Evolutionary conservation across 2,113 vertebrate genomes (phyloP), one percentile per base, ranked within the genome.

Genomic region (Zosterops japonicus): DNA sequence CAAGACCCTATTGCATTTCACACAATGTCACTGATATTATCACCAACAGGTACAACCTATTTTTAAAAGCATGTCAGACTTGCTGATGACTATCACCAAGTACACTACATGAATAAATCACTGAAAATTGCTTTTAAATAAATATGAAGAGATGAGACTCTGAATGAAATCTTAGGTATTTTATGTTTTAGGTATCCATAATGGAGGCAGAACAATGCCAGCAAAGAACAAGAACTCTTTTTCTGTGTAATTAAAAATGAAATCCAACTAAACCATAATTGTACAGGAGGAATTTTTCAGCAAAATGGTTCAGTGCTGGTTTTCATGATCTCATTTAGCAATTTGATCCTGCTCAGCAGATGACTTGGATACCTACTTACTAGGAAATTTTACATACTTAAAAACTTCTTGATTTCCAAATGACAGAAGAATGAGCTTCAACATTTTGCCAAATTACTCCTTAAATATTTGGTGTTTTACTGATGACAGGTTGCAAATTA

Each of bases 401-500:
- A 46, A 53, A 46, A n/a, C 12, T 16, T 42, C 7, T 41, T 55
- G 3, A 57, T 60, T 85, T 74, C 47, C 27, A 29, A 82, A 16
- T 6, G 16, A 57, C 36, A 41, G 35, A 81, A 44, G 27, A 81
- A 84, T 41, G 4, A 75, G 18, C 52, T 64, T 79, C 18, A 84
- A 52, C 31, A 52, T 65, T 93, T 85, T 80, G 25, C 39, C 60
- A 52, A 65, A 91, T 61, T 65, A 27, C 19, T 49, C 15, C n/a
- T 79, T 89, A 89, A 90, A 65, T 87, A 90, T 65, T 85, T 83
- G 46, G 46, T 5, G 3, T 61, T 87, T 74, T 82, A 55, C 59
- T 56, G 75, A 39, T 77, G 82, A 92, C 59, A 93, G 50, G 46
- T 25, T 95, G 53, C 7, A 44, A 93, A 93, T 88, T 74, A 94